Evolutionary conservation across 2,888 invertebrate genomes (phyloP), one percentile per base, ranked within the genome.

Genomic region (Dolomedes plantarius): DNA sequence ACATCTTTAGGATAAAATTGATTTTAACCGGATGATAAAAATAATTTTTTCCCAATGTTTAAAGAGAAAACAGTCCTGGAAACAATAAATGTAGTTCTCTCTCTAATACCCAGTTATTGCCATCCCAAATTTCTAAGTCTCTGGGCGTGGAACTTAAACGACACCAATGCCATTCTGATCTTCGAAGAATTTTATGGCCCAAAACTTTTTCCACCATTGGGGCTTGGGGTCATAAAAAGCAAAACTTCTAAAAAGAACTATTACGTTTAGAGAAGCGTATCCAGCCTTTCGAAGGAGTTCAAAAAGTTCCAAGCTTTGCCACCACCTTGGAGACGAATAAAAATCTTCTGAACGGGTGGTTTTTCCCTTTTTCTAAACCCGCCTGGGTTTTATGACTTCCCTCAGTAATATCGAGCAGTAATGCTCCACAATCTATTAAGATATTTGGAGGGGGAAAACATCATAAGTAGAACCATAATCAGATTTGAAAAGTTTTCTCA

Each of bases 281-380:
- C 80, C 27, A 36, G 67, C 23, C 29, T 41, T n/a, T 71, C 68
- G 31, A 67, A 85, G 62, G 65, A 85, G 77, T 85, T 85, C 83
- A 77, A 85, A 77, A 85, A 83, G 77, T 83, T 83, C 76, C 69
- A 62, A 65, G 69, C 82, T 67, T 73, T 67, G 77, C 77, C 83
- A 85, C 72, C 82, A 85, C 83, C 83, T 85, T 77, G 83, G 83
- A 85, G 83, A 77, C 72, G 72, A 85, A 85, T 85, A 85, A 85
- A 80, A 85, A 41, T 72, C 72, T 68, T 31, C 71, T 27, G 56
- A 36, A 72, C 76, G 76, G 62, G 39, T 65, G 74, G 64, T 71
- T 76, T 65, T 71, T 23, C 82, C 41, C 41, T 65, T 65, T 80
- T 83, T 65, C 64, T 73, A 68, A 41, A 39, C 39, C 76, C 71